These are phyloP conservation scores for Catharus minimus DNA, from an alignment of 2,113 vertebrate species.

Conservation along the genomic window DNA sequence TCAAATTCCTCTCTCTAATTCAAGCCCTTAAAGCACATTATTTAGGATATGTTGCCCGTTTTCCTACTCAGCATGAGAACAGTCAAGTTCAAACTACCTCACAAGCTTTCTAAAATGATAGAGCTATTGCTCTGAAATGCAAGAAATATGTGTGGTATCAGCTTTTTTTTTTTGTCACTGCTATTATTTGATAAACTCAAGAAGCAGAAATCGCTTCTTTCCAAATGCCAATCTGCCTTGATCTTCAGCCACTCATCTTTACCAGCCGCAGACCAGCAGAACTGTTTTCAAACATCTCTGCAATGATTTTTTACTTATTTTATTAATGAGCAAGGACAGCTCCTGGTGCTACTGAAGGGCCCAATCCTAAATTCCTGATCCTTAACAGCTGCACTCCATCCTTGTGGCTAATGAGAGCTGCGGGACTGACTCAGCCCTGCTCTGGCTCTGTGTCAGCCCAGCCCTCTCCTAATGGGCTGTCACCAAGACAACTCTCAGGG, in stretches of 20 bases:
- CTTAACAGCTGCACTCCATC: background rate
- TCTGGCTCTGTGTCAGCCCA: background rate
- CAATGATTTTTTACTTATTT: background rate
- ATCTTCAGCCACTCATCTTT: background rate
- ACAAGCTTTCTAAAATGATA: background rate
- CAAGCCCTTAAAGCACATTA: background rate
- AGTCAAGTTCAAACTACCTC: background rate
- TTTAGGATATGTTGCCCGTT: background rate
- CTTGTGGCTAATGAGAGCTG: background rate
- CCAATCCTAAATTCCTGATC: background rate
- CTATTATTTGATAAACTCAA: background rate
- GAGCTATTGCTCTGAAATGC: background rate
- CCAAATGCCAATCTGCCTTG: background rate
- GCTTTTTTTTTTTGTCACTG: background rate
- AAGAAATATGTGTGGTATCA: background rate
- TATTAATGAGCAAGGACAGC: background rate
- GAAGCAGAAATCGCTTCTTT: background rate
- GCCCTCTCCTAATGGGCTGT: background rate
- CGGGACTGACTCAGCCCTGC: background rate
- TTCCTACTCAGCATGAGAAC: background rate
- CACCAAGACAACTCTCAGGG: slow-evolving; percentile 23
- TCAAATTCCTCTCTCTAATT: background rate
- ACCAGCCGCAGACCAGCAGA: background rate
- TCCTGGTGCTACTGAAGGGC: background rate
- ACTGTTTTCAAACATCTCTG: background rate